Base-by-base conservation (phyloP, 2,888 invertebrate genomes). In the Agrenia bidenticulata region DNA sequence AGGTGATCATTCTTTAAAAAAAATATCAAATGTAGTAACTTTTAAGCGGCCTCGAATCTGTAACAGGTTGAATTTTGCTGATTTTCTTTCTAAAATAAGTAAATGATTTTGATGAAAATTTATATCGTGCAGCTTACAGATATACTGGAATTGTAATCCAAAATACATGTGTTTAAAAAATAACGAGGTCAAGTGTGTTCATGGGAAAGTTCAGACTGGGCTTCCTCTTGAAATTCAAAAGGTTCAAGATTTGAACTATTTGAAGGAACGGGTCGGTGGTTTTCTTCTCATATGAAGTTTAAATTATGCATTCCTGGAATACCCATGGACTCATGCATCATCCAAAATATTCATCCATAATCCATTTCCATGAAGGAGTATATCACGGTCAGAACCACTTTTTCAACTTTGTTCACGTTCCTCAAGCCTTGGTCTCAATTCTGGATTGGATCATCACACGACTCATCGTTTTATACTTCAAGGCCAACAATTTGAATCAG, bases 301-400 rank as follows among this genome's bases (percentile, higher is more conserved):
- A 57, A 57, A 57, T 57, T 57, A 57, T 57, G 57, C 57, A 57
- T 57, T 57, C 57, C 57, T 57, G 32, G 32, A 55, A 55, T 55
- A 23, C 55, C 24, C 32, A 32, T 4, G 37, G 24, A 27, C 32
- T 55, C 41, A 57, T 41, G 39, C 39, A 21, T 37, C 41, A 57
- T 21, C n/a, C 23, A 2, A 57, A 57, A 13, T n/a, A 24, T n/a
- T 39, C 41, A 57, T n/a, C 39, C 41, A 17, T 57, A 57, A 57
- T 57, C 57, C 57, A 57, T 39, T 57, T 57, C 39, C 41, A 41
- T 15, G 41, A 57, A 39, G 17, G 21, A 41, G 41, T 41, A 57
- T 57, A 41, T 39, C 57, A 57, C 57, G 24, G 51, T 51, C 21
- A 45, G n/a, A 45, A 45, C 45, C 45, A 45, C 19, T 45, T 45